These are phyloP conservation scores for Orthonyx spaldingii DNA, from an alignment of 2,113 vertebrate species.

Conservation along the genomic window DNA sequence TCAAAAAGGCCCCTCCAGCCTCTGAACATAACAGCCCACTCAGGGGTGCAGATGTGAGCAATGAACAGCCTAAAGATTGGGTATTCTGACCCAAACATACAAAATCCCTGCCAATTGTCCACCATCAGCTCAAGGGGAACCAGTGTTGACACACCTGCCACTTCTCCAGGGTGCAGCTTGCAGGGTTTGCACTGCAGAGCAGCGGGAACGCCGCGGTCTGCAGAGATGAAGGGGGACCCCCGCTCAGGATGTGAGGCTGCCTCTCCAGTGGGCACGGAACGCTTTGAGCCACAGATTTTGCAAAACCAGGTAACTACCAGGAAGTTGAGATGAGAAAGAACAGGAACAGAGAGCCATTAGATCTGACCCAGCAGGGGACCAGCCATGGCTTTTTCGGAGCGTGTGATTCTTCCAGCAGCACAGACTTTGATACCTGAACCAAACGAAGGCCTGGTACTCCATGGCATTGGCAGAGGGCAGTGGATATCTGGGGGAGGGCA, in stretches of 20 bases:
- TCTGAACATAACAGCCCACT: not conserved
- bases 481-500: not conserved
- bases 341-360: not conserved
- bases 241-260: not conserved
- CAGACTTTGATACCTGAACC: not conserved
- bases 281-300: not conserved
- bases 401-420: not conserved
- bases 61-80: rapidly evolving
- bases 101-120: not conserved
- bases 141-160: rapidly evolving
- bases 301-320: not conserved
- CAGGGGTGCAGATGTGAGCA: not conserved
- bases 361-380: not conserved
- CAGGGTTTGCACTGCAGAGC: not conserved
- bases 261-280: not conserved
- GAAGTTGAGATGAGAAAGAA: slow-evolving; percentile 1
- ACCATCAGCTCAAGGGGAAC: not conserved
- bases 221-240: not conserved
- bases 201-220: not conserved
- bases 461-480: rapidly evolving
- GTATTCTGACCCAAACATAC: not conserved
- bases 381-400: not conserved
- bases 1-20: not conserved
- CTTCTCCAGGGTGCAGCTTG: not conserved
- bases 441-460: not conserved